Evolutionary conservation across 2,888 invertebrate genomes (phyloP), one percentile per base, ranked within the genome.

Genomic region (Polydrusus tereticollis): DNA sequence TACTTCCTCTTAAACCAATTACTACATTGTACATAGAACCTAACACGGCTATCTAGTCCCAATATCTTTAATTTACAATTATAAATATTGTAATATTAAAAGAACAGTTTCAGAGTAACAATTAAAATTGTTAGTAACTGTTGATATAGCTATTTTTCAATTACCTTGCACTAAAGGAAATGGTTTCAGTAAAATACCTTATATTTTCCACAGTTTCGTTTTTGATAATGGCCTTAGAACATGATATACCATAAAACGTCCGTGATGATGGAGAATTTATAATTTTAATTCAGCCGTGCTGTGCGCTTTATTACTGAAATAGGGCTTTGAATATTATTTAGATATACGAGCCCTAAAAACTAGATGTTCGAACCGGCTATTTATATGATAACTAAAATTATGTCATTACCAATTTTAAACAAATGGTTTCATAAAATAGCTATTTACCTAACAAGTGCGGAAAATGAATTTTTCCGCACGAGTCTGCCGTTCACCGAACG

Each of bases 111-210:
- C 12, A 2, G 3, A 14, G 41, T 41, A 41, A 2, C 12, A 41
- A 41, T 41, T 41, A 41, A 41, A 41, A n/a, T 4, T 14, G n/a
- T 41, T 14, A 12, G 1, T 45, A 45, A 20, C 16, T 20, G 23
- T 47, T 47, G 47, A 47, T 47, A 47, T 20, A 47, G 47, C 23
- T 21, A 47, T 47, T 47, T 47, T 47, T 47, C 47, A 47, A 47
- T 47, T 47, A 47, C 5, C 23, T 47, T 47, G 12, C 23, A 21
- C 23, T 23, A 47, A 8, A 23, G 47, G 23, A 47, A 47, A 47
- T n/a, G n/a, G 47, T 21, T 47, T 20, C 12, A 3, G 3, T 21
- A 5, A 47, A 47, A 47, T 47, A 47, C 21, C 47, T 47, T 47
- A 5, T 47, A 21, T n/a, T 21, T 23, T 47, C 47, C 47, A 47